Evolutionary conservation across 2,888 invertebrate genomes (phyloP), one percentile per base, ranked within the genome.

Genomic region (Synanthedon tipuliformis): DNA sequence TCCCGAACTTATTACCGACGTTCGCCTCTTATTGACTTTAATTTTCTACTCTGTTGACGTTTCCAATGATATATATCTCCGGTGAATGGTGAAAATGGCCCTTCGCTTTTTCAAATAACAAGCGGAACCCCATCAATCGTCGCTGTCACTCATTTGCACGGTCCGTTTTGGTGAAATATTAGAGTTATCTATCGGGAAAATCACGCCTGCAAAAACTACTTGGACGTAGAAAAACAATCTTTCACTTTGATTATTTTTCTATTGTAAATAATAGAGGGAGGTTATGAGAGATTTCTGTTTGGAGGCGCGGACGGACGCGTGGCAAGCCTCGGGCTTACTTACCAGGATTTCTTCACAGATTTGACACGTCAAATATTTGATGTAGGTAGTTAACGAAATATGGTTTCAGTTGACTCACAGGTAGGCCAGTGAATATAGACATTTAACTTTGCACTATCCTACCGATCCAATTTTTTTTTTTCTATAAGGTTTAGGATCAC

Each of bases 91-190:
- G 75, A 68, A 75, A 86, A 84, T 83, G 79, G 79, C 74, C 78
- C 73, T 78, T 69, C 76, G 82, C 84, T 85, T 86, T 84, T 86
- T 85, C 85, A 87, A 85, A 87, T 85, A 85, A 85, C 86, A 83
- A 81, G 73, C 73, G 72, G 68, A 64, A 61, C 64, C 66, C 77
- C 81, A 87, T 87, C 86, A 81, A 87, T 87, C 83, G 64, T 78
- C 50, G 58, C 71, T 70, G 82, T 81, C 81, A 81, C 76, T 85
- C 83, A 84, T 84, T 85, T 82, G 71, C 79, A 73, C 75, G 71
- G 79, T 68, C 71, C 76, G 70, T 67, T 68, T 65, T 66, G 61
- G 71, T 79, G 78, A 85, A 82, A 86, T 86, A 86, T 86, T 83
- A 76, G 72, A 72, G 77, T 77, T 81, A 81, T 81, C 79, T 77